Base-by-base conservation (phyloP, 2,113 vertebrate species). In the Ploceus nigricollis region DNA sequence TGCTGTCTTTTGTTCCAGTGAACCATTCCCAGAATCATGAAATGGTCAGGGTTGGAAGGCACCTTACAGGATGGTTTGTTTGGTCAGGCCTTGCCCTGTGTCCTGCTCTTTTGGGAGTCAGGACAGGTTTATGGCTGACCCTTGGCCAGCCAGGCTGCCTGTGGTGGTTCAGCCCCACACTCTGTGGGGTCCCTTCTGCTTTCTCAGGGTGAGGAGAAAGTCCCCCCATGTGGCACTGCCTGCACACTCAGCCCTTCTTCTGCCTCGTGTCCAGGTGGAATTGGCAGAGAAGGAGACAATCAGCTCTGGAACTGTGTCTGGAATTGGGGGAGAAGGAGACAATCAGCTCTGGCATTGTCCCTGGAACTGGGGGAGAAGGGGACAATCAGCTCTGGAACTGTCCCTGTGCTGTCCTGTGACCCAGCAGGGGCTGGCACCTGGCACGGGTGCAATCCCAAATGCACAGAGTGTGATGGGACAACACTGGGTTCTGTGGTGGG, bases 381-480 rank as follows among this genome's bases (percentile, higher is more conserved):
- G 13, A 17, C 0, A 2, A 1, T 11, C 22, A 10, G 33, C 86
- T 50, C 40, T 92, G 82, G 8, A 9, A 2, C 6, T 23, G 6
- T 27, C 21, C 7, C 39, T 39, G 39, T 56, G 45, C 50, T 47
- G 6, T 1, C 21, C 5, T 44, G 37, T 42, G 66, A 11, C 28
- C 50, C 12, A 20, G 66, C 30, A 2, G 1, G 11, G 27, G 37
- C 35, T 20, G 69, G 31, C 12, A 2, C 24, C 16, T 33, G 47
- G 44, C n/a, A 75, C 0, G 0, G 24, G 35, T 19, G 44, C 6
- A 48, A 58, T 35, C 73, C 58, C 73, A 7, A 25, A 15, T 2
- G 21, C 12, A 0, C 0, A 0, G n/a, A 9, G 42, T 23, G 2
- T 8, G 20, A 1, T 4, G 61, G 60, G 58, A 20, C 5, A 6